phyloP scores from a whole-genome alignment of 2,888 invertebrate species.

The Frankliniella fusca region DNA sequence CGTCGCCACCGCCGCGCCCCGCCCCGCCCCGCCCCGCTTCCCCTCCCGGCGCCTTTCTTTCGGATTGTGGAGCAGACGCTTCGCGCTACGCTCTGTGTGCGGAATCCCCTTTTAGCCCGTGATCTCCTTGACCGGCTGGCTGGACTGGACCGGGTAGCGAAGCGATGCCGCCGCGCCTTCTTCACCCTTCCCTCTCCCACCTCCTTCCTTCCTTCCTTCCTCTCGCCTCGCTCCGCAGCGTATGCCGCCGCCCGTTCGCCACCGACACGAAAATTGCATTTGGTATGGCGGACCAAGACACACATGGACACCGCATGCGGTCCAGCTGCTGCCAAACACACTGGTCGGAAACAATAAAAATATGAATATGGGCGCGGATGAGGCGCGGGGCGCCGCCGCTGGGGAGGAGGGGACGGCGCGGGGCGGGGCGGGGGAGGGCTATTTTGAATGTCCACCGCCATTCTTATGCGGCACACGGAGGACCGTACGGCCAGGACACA shows the following conservation, averaged over 20 bases:
- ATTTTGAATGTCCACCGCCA: constrained; percentile 26
- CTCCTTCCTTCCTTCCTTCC: no score
- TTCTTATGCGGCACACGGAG: constrained; percentile 20
- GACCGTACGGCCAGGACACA: constrained; percentile 16
- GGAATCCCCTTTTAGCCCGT: constrained; percentile 28
- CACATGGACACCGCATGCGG: constrained; percentile 18
- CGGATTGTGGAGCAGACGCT: background rate
- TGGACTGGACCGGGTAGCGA: no score
- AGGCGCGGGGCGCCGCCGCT: background rate
- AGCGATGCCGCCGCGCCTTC: no score
- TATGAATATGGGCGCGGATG: constrained; percentile 18
- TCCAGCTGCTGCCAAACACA: constrained; percentile 12
- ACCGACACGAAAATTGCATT: constrained; percentile 11
- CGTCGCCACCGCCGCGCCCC: no score
- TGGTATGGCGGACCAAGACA: constrained; percentile 6
- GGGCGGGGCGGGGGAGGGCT: background rate
- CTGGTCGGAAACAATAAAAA: constrained; percentile 26
- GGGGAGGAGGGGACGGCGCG: background rate
- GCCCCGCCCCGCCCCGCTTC: constrained; percentile 35
- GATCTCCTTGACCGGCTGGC: constrained; percentile 28
- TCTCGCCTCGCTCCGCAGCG: background rate
- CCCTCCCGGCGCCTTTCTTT: constrained; percentile 27
- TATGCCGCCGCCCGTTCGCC: background rate
- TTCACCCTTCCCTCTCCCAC: no score
- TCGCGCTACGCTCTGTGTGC: background rate